Conservation (phyloP, 2,888 invertebrate species). For the Drosophila neotestacea region DNA sequence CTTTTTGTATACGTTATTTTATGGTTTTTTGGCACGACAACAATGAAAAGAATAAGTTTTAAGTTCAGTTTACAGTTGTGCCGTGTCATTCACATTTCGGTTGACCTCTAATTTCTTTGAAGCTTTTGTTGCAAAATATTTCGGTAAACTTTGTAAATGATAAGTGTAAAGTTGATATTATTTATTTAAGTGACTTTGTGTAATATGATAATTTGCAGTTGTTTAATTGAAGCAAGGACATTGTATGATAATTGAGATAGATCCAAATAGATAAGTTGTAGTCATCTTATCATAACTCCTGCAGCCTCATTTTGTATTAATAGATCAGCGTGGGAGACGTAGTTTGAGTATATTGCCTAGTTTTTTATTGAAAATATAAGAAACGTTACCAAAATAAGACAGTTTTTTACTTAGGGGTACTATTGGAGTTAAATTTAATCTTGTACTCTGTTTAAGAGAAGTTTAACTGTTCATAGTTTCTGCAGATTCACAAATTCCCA, state of each 20-base stretch:
- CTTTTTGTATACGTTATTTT: conserved; percentile 10
- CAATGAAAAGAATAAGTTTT: conserved; percentile 20
- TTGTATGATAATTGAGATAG: not conserved
- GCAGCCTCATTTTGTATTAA: not conserved
- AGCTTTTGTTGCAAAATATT: conserved; percentile 5
- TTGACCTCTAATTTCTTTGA: conserved; percentile 14
- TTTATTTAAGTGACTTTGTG: conserved; percentile 9
- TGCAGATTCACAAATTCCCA: too few species aligned
- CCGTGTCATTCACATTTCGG: conserved; percentile 21
- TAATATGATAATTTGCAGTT: not conserved
- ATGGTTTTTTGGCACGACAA: conserved; percentile 38
- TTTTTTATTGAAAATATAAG: not conserved
- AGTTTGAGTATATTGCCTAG: not conserved
- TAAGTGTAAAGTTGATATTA: conserved; percentile 1
- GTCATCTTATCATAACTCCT: not conserved
- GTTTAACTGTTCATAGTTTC: too few species aligned
- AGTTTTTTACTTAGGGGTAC: not conserved
- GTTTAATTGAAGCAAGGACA: not conserved
- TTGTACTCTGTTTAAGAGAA: too few species aligned
- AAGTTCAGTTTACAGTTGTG: conserved; percentile 23
- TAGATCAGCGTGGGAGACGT: conserved; percentile 12
- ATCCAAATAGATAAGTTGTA: not conserved
- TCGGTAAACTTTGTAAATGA: conserved; percentile 6
- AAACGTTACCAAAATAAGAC: not conserved
- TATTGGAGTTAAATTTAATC: not conserved